Percentiles rank a stretch among this genome's conserved stretches.
Conservation (phyloP, 2,888 invertebrate species). For the Cyclophora punctaria region DNA sequence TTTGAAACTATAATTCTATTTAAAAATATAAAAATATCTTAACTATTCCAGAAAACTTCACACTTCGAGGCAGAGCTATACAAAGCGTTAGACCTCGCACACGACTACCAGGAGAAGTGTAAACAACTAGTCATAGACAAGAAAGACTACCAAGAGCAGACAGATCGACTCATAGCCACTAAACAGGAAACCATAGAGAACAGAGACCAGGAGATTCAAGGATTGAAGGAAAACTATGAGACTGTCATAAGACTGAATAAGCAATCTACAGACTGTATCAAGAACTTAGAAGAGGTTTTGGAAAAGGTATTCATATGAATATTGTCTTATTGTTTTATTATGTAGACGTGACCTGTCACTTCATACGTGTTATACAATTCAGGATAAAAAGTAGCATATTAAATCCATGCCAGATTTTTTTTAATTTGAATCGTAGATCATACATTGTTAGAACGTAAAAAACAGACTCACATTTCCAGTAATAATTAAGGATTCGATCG, state of each 20-base stretch:
- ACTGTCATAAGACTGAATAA: constrained; percentile 70
- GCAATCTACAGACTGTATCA: constrained; percentile 76
- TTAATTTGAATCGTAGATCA: no score
- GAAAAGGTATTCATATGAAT: constrained; percentile 55
- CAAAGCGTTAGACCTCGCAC: constrained; percentile 80
- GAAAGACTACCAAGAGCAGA: constrained; percentile 44
- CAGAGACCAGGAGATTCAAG: constrained; percentile 56
- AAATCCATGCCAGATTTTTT: no score
- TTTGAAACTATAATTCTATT: no score
- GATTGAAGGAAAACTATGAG: constrained; percentile 67
- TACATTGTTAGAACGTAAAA: no score
- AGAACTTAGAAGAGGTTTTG: constrained; percentile 72
- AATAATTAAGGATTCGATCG: no score
- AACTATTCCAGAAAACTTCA: constrained; percentile 58
- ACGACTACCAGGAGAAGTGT: constrained; percentile 79
- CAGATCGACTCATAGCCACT: constrained; percentile 41
- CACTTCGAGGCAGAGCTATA: constrained; percentile 82
- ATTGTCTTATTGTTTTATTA: no score
- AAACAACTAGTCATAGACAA: constrained; percentile 71
- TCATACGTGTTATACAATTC: no score
- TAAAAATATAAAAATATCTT: neutral
- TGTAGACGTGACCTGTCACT: no score
- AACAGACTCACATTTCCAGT: no score
- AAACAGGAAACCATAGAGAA: constrained; percentile 36
- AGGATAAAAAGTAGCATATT: no score